Evolutionary conservation across 35 echinoderm and acorn worm genomes (phyloP).

Genomic region (Holothuria glaberrima): DNA sequence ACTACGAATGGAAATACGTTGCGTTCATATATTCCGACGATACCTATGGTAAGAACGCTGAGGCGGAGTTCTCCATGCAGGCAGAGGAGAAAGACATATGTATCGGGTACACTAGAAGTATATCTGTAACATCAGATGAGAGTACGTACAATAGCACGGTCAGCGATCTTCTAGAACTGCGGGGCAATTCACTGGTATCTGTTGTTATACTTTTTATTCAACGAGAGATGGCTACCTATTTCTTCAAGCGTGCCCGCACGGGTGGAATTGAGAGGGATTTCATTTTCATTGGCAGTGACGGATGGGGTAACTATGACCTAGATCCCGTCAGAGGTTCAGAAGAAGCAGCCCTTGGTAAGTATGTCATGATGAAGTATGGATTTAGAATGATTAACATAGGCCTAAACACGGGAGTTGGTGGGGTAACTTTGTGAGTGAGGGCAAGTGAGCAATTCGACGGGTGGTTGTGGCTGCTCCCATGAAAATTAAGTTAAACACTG

Average conservation of each 20-base stretch:
- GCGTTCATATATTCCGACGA: constrained; percentile 92
- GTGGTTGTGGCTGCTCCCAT: too few species aligned
- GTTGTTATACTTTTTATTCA: constrained; percentile 87
- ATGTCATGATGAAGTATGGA: neutral
- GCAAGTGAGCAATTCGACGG: too few species aligned
- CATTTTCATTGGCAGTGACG: constrained; percentile 78
- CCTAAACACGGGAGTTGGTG: too few species aligned
- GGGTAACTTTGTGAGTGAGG: too few species aligned
- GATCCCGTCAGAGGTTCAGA: constrained; percentile 54
- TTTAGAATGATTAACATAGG: too few species aligned
- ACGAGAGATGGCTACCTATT: constrained; percentile 32
- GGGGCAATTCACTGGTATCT: neutral
- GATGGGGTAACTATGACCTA: constrained; percentile 74
- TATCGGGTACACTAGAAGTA: constrained; percentile 66
- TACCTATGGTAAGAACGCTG: constrained; percentile 78
- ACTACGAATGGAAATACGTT: constrained; percentile 93
- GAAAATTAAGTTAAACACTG: too few species aligned
- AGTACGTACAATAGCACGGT: neutral
- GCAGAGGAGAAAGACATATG: constrained; percentile 68
- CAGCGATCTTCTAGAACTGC: neutral
- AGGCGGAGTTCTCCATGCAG: constrained; percentile 64
- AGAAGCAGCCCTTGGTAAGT: constrained; percentile 77
- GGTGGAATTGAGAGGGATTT: constrained; percentile 52
- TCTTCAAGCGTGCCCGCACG: neutral
- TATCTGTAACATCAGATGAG: neutral